Evolutionary conservation across 2,888 invertebrate genomes (phyloP).

Genomic region (Andrena bicolor): DNA sequence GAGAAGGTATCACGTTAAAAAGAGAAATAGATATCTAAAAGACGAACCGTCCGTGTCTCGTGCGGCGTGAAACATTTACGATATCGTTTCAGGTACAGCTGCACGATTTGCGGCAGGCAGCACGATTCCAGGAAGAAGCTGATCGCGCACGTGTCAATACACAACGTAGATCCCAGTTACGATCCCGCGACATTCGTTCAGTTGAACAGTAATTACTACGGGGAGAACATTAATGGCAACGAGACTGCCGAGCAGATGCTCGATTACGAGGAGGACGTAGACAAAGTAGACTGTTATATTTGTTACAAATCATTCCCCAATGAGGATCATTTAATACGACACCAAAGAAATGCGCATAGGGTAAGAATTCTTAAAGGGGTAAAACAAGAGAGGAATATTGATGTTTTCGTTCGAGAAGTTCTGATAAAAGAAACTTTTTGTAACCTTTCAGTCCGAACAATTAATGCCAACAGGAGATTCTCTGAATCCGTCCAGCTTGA

Average conservation of each 20-base stretch:
- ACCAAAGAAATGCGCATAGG: slow-evolving; percentile 84
- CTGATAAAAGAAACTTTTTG: not conserved
- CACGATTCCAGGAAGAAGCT: slow-evolving; percentile 87
- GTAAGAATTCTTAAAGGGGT: slow-evolving; percentile 46
- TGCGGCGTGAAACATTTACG: too few relatives aligned
- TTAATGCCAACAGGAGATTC: slow-evolving; percentile 65
- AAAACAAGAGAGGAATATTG: too few relatives aligned
- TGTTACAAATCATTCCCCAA: slow-evolving; percentile 85
- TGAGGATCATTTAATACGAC: slow-evolving; percentile 85
- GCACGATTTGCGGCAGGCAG: slow-evolving; percentile 86
- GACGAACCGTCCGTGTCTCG: too few relatives aligned
- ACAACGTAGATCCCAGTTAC: slow-evolving; percentile 85
- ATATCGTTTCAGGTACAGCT: slow-evolving; percentile 79
- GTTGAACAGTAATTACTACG: slow-evolving; percentile 83
- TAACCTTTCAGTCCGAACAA: slow-evolving; percentile 75
- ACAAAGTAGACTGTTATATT: slow-evolving; percentile 84
- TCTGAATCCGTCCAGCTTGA: slow-evolving; percentile 71
- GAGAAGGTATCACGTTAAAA: slow-evolving; percentile 77
- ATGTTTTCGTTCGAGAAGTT: too few relatives aligned
- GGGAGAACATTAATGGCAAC: slow-evolving; percentile 78
- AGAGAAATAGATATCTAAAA: too few relatives aligned
- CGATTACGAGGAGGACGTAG: slow-evolving; percentile 81
- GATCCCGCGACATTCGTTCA: slow-evolving; percentile 86
- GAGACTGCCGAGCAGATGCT: slow-evolving; percentile 75
- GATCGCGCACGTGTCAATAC: slow-evolving; percentile 86